Conservation (phyloP, 1,140 invertebrate genomes). For the Drosophila malerkotliana region DNA sequence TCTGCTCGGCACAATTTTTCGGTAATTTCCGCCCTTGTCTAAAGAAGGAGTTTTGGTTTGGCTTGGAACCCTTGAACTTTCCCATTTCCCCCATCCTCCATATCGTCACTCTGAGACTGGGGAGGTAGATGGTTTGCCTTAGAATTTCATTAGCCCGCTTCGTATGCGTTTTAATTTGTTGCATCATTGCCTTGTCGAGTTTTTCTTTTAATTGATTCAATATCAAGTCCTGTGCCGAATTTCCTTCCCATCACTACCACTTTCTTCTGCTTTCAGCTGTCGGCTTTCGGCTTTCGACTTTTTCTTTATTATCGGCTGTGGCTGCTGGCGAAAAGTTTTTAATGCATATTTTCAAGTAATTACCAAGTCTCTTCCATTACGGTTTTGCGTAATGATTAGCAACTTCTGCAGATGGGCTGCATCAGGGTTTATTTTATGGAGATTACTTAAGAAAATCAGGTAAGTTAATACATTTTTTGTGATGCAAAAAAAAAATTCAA, state of each 20-base stretch:
- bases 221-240: constrained; percentile 47
- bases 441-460: background rate
- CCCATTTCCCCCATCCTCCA: background rate
- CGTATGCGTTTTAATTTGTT: constrained; percentile 74
- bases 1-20: constrained; percentile 69
- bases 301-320: constrained; percentile 27
- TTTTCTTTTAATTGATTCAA: constrained; percentile 67
- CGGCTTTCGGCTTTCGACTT: background rate
- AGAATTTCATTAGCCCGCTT: constrained; percentile 68
- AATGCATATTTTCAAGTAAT: constrained; percentile 67
- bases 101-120: background rate
- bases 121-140: constrained; percentile 29
- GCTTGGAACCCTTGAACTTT: constrained; percentile 24
- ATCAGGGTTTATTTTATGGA: background rate
- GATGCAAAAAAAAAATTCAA: background rate
- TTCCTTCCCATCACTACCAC: background rate
- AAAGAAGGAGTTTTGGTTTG: constrained; percentile 4
- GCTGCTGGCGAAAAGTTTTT: constrained; percentile 51
- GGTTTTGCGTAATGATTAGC: constrained; percentile 18
- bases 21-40: constrained; percentile 66
- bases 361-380: constrained; percentile 56
- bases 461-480: background rate
- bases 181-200: constrained; percentile 71
- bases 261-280: background rate
- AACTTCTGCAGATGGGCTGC: constrained; percentile 6